These are phyloP conservation scores for Cantharis rustica DNA, from an alignment of 2,888 invertebrate species.

Conservation along the genomic window DNA sequence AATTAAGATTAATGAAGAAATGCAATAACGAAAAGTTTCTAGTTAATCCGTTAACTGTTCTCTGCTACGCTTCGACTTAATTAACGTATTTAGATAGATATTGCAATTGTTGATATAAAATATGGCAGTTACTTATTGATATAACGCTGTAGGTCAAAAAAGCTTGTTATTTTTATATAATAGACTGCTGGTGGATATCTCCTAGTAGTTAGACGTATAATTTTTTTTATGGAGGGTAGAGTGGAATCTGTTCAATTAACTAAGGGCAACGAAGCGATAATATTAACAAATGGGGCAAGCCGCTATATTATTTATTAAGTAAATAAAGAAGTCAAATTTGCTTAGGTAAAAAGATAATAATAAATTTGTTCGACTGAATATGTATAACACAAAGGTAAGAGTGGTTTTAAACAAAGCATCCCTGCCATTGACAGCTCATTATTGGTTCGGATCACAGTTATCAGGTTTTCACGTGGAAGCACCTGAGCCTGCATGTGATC, in stretches of 20 bases:
- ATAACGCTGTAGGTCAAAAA: too few species aligned
- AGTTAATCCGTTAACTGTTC: too few species aligned
- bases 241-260: neutral
- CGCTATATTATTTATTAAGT: neutral
- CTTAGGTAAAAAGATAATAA: neutral
- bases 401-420: constrained; percentile 32
- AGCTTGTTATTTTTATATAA: too few species aligned
- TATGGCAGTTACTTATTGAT: too few species aligned
- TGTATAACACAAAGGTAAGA: neutral
- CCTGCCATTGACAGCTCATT: constrained; percentile 50
- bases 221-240: too few species aligned
- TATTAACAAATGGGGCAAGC: neutral
- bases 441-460: constrained; percentile 45
- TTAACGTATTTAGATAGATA: too few species aligned
- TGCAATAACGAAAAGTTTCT: too few species aligned
- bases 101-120: too few species aligned
- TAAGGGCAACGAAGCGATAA: neutral
- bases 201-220: too few species aligned
- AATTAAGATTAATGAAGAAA: too few species aligned
- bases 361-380: neutral
- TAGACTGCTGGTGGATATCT: too few species aligned
- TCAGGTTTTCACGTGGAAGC: constrained; percentile 43
- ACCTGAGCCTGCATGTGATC: constrained; percentile 31
- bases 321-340: neutral
- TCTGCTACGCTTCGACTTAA: too few species aligned